A percentile compares a stretch with the other conserved stretches of the same genome.
Conservation (phyloP, 92 coral and sea anemone genomes). For the Umimayanthus chanpuru region DNA sequence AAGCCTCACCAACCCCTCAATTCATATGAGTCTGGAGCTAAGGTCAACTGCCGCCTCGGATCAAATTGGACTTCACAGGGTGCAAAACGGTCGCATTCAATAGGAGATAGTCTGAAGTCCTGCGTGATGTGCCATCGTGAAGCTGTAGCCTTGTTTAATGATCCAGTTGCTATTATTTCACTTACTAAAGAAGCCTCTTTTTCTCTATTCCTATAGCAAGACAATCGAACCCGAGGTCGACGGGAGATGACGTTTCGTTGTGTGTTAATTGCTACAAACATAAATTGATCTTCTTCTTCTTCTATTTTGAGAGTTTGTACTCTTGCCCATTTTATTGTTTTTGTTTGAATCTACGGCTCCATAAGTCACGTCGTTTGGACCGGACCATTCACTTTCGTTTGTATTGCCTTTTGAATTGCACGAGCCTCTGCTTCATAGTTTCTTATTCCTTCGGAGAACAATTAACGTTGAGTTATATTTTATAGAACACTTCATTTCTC, state of each 20-base stretch:
- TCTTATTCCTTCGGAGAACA: too few relatives aligned
- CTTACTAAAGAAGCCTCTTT: not conserved
- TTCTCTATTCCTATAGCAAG: not conserved
- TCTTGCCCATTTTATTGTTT: not conserved
- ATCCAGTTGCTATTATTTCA: not conserved
- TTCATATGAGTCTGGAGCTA: too few relatives aligned
- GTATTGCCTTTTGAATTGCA: not conserved
- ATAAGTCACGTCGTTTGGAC: not conserved
- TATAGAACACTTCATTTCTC: too few relatives aligned
- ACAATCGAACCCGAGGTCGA: not conserved
- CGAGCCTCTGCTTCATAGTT: too few relatives aligned
- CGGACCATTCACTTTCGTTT: not conserved
- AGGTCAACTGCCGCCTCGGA: too few relatives aligned
- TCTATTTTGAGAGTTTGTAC: not conserved
- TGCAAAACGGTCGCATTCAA: too few relatives aligned
- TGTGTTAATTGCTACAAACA: not conserved
- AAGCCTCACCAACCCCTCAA: too few relatives aligned
- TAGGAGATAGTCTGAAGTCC: too few relatives aligned
- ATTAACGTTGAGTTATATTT: too few relatives aligned
- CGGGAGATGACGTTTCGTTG: not conserved
- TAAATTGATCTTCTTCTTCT: not conserved
- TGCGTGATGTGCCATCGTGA: too few relatives aligned
- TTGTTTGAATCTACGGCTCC: too few relatives aligned
- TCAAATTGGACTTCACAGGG: too few relatives aligned
- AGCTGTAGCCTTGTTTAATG: not conserved